Base-by-base conservation (phyloP, 2,113 vertebrate genomes). In the Lucifuga dentata region DNA sequence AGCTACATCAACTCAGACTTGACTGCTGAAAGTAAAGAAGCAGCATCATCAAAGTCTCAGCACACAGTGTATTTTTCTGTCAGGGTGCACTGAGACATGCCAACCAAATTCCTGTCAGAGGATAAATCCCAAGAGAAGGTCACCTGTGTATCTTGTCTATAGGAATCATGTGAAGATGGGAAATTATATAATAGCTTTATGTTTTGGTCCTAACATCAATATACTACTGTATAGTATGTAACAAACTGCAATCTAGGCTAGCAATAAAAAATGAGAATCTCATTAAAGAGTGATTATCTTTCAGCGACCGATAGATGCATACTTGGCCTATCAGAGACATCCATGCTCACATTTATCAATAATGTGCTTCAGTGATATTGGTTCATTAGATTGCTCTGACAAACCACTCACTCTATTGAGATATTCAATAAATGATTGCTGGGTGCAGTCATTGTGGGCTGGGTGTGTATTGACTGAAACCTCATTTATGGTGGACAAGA, bases 21-120 rank as follows among this genome's bases (percentile, higher is more conserved):
- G 12, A 16, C 32, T 0, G 12, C 8, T 61, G 68, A 38, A 56
- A 29, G 70, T 44, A 44, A 77, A 82, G 78, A 64, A 24, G 58
- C 45, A 49, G 52, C 65, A 64, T 68, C 75, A 69, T 68, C 39
- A 49, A 52, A 32, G 43, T 35, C 62, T 80, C 50, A 48, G 70
- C 66, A 73, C 73, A 64, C 50, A 35, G 41, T 45, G 23, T 40
- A 71, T 66, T 57, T 77, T 73, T 82, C 87, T 79, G 80, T 89
- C 88, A 84, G 63, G 79, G 70, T 38, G 48, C 64, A 83, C 40
- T 70, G 78, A 84, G 52, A 80, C 69, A 62, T 68, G 62, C 35
- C 76, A 66, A 40, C 29, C 45, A 44, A 76, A 63, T 26, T 44
- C 3, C 12, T 65, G 60, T 85, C 70, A 72, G 63, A 35, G 40